These are phyloP conservation scores for Caradrina clavipalpis DNA, from an alignment of 2,888 invertebrate genomes.

Conservation along the genomic window DNA sequence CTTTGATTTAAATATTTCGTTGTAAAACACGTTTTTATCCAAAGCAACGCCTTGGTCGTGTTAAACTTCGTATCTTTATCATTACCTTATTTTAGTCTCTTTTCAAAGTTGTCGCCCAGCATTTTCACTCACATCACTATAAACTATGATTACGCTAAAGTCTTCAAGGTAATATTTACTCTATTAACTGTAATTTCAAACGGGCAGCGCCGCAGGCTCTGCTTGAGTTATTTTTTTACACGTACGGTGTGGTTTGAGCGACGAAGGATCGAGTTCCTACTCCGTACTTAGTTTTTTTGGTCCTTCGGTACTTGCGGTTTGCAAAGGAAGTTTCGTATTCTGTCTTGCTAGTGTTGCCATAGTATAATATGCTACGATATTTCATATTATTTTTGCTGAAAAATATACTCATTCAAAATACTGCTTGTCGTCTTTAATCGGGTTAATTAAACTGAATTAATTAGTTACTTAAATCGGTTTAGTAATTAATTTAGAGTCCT, in stretches of 20 bases:
- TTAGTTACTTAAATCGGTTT: background rate
- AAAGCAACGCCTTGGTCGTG: background rate
- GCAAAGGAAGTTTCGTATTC: slow-evolving; percentile 83
- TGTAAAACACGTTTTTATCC: background rate
- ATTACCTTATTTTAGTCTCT: background rate
- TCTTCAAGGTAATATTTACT: slow-evolving; percentile 52
- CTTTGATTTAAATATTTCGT: background rate
- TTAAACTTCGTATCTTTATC: background rate
- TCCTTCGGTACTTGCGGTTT: slow-evolving; percentile 79
- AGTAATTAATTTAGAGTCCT: background rate
- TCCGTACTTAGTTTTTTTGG: slow-evolving; percentile 72
- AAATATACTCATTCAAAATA: background rate
- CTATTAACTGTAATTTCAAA: slow-evolving; percentile 56
- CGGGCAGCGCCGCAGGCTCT: slow-evolving; percentile 21
- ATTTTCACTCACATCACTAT: slow-evolving; percentile 32
- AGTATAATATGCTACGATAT: background rate
- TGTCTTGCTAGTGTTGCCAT: slow-evolving; percentile 60
- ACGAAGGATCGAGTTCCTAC: slow-evolving; percentile 80
- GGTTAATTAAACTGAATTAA: no score
- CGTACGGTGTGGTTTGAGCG: slow-evolving; percentile 76
- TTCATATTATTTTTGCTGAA: background rate
- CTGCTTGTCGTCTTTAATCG: background rate
- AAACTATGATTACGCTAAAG: slow-evolving; percentile 34
- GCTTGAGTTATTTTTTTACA: slow-evolving; percentile 57
- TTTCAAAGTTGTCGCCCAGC: background rate